A percentile compares a stretch with the other conserved stretches of the same genome.
These are phyloP conservation scores for Lagorchestes hirsutus DNA, from an alignment of 2,797 vertebrate genomes.

Conservation along the genomic window DNA sequence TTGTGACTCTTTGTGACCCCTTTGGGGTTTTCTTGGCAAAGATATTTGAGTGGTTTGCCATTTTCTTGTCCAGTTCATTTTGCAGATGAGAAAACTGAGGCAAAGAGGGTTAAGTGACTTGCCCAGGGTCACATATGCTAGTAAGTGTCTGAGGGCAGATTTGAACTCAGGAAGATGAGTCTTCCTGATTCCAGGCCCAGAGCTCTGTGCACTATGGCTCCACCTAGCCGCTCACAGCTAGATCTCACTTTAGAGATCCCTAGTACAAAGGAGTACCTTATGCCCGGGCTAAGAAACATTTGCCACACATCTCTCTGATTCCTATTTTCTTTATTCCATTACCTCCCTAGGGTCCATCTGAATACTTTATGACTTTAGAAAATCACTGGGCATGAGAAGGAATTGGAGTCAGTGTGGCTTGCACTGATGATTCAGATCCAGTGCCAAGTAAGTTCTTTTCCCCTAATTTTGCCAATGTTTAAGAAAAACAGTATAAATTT, in stretches of 20 bases:
- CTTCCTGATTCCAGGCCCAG: not conserved
- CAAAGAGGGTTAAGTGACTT: too few relatives aligned
- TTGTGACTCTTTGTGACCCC: too few relatives aligned
- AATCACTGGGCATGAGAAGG: not conserved
- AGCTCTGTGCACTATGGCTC: not conserved
- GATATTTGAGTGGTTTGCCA: too few relatives aligned
- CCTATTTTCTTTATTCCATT: not conserved
- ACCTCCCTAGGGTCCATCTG: not conserved
- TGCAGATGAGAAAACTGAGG: too few relatives aligned
- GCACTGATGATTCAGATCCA: not conserved
- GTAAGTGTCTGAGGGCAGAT: not conserved
- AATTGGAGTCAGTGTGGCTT: not conserved
- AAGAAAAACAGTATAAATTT: slow-evolving; percentile 2
- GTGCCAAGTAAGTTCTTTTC: slow-evolving; percentile 19
- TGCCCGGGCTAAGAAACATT: not conserved
- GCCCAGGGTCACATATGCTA: not conserved
- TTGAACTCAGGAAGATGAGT: not conserved
- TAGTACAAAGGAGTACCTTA: not conserved
- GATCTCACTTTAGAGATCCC: not conserved
- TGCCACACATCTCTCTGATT: not conserved
- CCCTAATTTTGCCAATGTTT: not conserved
- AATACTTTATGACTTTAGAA: not conserved
- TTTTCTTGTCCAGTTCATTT: too few relatives aligned
- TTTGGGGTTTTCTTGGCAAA: too few relatives aligned
- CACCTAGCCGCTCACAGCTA: not conserved